These are phyloP conservation scores for Philopotamus ludificatus DNA, from an alignment of 1,140 invertebrate species.

Conservation along the genomic window DNA sequence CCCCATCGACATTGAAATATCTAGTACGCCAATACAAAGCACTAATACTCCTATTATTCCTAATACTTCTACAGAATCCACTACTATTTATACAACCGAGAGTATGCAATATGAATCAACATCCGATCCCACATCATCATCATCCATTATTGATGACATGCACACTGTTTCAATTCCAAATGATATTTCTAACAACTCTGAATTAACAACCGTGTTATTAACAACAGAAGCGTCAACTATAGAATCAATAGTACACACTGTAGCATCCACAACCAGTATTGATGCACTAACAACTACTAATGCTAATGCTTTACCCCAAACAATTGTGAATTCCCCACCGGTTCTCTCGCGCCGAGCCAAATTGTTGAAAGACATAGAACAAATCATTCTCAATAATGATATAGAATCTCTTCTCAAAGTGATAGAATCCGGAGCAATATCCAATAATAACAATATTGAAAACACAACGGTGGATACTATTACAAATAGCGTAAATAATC, in stretches of 20 bases:
- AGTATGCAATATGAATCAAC: too few relatives aligned
- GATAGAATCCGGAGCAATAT: conserved; percentile 15
- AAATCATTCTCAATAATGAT: conserved; percentile 52
- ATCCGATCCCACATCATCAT: neutral
- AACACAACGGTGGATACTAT: neutral
- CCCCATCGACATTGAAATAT: conserved; percentile 49
- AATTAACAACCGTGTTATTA: neutral
- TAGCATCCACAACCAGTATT: conserved; percentile 1
- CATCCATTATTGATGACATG: neutral
- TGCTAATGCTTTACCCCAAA: conserved; percentile 14
- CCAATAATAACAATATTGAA: neutral
- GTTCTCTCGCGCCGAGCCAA: conserved; percentile 53
- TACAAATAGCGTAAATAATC: neutral
- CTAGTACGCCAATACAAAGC: conserved; percentile 43
- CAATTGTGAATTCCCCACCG: conserved; percentile 8
- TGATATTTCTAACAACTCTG: neutral
- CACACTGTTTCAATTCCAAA: neutral
- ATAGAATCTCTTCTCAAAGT: conserved; percentile 38
- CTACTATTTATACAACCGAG: too few relatives aligned
- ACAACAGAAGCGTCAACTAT: conserved; percentile 17
- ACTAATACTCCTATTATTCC: neutral
- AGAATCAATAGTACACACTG: conserved; percentile 1
- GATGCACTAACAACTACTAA: conserved; percentile 32
- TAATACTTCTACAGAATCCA: conserved; percentile 1
- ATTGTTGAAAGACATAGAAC: conserved; percentile 55